Base-by-base conservation (phyloP, 2,888 invertebrate genomes). In the Sphinx pinastri region DNA sequence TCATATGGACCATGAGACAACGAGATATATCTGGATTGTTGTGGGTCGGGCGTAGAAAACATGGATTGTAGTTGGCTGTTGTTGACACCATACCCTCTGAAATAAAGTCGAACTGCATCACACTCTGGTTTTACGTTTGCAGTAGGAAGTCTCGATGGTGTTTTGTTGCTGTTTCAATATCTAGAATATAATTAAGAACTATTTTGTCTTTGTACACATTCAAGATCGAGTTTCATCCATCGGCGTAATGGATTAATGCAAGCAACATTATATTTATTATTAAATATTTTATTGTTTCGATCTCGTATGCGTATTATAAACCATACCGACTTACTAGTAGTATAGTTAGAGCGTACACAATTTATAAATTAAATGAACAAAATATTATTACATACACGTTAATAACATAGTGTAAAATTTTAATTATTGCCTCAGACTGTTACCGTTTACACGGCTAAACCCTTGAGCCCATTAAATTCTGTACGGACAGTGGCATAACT, bases 1-100 rank as follows among this genome's bases (percentile, higher is more conserved):
- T 94, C 93, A 95, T 95, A 88, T 95, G 95, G 85, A 94, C 95
- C 95, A 95, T 95, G 91, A 95, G 94, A 92, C 95, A 95, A 88
- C 95, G 94, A 88, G 95, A 94, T 87, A 95, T 94, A 88, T 95
- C 95, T 84, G 95, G 95, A 84, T 95, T 94, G 93, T 93, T 94
- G 94, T 94, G 94, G 79, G 94, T 94, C 83, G 94, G 92, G 77
- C 92, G 93, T 77, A 89, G 93, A 86, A 92, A 89, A 88, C 93
- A 91, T 83, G 91, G 92, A 79, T 90, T 92, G 92, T 83, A 88
- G 90, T 87, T 91, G 84, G 90, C 79, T 83, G 91, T 87, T 83
- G 93, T 77, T 88, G 92, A 91, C 92, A 90, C 93, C 93, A 86
- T 89, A 86, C 88, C 89, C 91, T 94, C 94, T 94, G 94, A 94